Conservation (phyloP, 37 sponge, comb jelly and placozoan genomes). For the Eunapius fragilis region DNA sequence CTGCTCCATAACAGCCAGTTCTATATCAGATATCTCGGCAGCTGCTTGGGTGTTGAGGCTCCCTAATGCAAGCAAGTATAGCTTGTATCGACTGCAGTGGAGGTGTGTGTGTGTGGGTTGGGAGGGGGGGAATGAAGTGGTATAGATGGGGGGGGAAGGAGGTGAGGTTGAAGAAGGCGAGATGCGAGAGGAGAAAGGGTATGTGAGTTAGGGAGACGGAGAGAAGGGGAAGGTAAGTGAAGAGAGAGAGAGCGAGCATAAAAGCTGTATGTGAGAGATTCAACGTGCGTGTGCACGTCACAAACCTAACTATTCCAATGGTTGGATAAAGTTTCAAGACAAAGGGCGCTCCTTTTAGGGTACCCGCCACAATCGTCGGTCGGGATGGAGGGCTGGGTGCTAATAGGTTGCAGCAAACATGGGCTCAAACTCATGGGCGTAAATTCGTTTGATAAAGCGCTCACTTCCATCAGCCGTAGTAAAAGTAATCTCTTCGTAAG, state of each 20-base stretch:
- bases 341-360: background rate
- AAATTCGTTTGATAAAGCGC: conserved; percentile 8
- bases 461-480: conserved; percentile 42
- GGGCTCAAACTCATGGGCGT: too few species aligned
- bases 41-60: background rate
- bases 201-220: too few species aligned
- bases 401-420: too few species aligned
- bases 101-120: background rate
- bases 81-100: conserved; percentile 5
- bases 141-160: conserved; percentile 20
- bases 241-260: background rate
- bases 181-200: conserved; percentile 53
- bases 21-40: background rate
- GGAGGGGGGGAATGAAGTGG: conserved; percentile 14
- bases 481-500: conserved; percentile 13
- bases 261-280: background rate
- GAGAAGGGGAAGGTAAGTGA: too few species aligned
- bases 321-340: conserved; percentile 4
- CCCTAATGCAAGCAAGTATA: background rate
- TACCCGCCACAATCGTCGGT: conserved; percentile 21
- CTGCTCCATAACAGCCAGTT: conserved; percentile 12
- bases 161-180: conserved; percentile 33
- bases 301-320: background rate
- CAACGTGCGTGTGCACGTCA: background rate
- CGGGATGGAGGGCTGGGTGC: conserved; percentile 26